These are phyloP conservation scores for Caenorhabditis inopinata DNA, from an alignment of 1,140 invertebrate genomes.

Conservation along the genomic window DNA sequence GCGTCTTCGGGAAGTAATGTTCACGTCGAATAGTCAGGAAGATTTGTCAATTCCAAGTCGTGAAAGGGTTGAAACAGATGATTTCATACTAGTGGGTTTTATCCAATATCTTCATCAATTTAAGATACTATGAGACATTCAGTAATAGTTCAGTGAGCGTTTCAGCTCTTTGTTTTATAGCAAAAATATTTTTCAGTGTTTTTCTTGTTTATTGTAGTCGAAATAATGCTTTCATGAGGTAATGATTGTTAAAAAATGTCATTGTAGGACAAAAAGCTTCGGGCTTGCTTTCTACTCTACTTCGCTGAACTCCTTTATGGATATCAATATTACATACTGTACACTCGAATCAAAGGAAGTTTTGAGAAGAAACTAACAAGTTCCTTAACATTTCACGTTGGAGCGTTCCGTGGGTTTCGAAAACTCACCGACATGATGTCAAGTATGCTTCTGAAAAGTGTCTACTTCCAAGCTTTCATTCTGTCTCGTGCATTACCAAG, in stretches of 20 bases:
- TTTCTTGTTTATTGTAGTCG: no score
- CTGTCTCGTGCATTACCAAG: background rate
- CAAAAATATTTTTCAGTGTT: background rate
- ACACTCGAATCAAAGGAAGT: conserved; percentile 3
- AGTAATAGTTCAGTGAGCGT: no score
- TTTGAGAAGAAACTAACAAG: conserved; percentile 1
- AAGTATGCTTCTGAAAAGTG: background rate
- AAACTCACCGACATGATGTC: conserved; percentile 2
- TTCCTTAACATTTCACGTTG: background rate
- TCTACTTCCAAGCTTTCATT: conserved; percentile 6
- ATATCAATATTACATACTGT: conserved; percentile 1
- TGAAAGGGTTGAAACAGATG: background rate
- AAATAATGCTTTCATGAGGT: no score
- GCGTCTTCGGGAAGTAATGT: background rate
- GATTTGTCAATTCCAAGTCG: background rate
- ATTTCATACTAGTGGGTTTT: conserved; percentile 10
- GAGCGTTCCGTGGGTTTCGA: background rate
- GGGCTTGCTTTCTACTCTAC: background rate
- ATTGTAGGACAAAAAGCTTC: background rate
- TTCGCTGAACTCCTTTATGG: background rate
- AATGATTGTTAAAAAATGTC: no score
- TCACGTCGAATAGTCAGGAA: background rate
- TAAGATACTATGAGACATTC: no score
- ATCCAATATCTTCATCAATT: no score
- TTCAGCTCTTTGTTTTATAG: no score